A percentile compares a stretch with the other conserved stretches of the same genome.
These are phyloP conservation scores for Emydoidea blandingii DNA, from an alignment of 2,797 vertebrate species.

Conservation along the genomic window DNA sequence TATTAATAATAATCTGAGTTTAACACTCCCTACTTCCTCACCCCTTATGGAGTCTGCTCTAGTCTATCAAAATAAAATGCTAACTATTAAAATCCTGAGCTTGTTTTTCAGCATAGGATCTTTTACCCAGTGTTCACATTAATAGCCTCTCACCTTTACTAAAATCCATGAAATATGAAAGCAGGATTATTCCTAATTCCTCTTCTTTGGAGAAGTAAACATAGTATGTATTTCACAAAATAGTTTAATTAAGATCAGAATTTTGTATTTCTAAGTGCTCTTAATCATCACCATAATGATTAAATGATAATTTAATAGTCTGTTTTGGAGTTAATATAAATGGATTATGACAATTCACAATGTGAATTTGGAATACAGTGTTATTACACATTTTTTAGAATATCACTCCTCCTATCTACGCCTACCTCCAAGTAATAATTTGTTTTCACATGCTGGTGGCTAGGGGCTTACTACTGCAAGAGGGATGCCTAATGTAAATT, in stretches of 20 bases:
- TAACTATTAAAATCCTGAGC: not conserved
- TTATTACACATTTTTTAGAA: not conserved
- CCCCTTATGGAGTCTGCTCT: not conserved
- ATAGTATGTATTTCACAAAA: not conserved
- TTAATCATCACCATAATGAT: slow-evolving; percentile 6
- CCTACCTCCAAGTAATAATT: not conserved
- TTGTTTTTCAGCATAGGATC: not conserved
- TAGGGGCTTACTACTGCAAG: slow-evolving; percentile 10
- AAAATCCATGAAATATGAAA: not conserved
- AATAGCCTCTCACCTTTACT: not conserved
- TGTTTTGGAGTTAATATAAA: slow-evolving; percentile 4
- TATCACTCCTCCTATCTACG: not conserved
- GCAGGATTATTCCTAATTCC: not conserved
- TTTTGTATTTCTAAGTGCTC: not conserved
- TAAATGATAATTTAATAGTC: slow-evolving; percentile 43
- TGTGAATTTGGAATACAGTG: not conserved
- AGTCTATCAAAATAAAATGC: slow-evolving; percentile 15
- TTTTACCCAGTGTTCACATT: not conserved
- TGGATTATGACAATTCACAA: slow-evolving; percentile 2
- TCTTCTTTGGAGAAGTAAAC: slow-evolving; percentile 4
- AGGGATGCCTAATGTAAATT: slow-evolving; percentile 16
- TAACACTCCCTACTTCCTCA: not conserved
- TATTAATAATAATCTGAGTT: not conserved
- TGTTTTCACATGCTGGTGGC: slow-evolving; percentile 2
- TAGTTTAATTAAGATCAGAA: not conserved